Base-by-base conservation (phyloP, 2,888 invertebrate genomes). In the Galeopsomyia nigrocyanea region DNA sequence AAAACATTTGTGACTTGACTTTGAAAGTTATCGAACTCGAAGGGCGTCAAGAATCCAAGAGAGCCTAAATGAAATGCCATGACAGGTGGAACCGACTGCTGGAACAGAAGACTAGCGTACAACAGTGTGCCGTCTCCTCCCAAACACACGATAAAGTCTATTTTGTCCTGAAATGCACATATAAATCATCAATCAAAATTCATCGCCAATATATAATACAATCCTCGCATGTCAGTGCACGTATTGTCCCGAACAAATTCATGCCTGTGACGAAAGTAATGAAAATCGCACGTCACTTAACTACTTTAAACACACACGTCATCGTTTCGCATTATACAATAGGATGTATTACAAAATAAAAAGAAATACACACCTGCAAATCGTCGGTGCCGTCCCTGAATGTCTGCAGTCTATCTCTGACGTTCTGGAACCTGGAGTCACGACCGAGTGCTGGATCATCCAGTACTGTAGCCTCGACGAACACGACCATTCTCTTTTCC, bases 31-130 rank as follows among this genome's bases (percentile, higher is more conserved):
- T 95, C 94, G 88, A 97, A 96, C 85, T 95, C 95, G 87, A 98
- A 98, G 14, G 98, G 98, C 56, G 98, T 98, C 57, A 98, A 90
- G 87, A 98, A 98, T 3, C 98, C 98, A 67, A 98, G 88, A 3
- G 98, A 98, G 50, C 98, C 98, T 83, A 98, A 90, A 87, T 98
- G 97, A 88, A 98, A 98, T 71, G 98, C 97, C 97, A 98, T 97
- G 58, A 98, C 96, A 0, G 98, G 98, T 55, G 98, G 98, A 66
- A 98, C 97, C 7, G 97, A 97, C 90, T 96, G 94, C 92, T 98
- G 92, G 83, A 98, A 98, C 58, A 98, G 88, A 58, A 97, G 92
- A 82, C 97, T 97, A 66, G 98, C 98, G 84, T 98, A 97, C 14
- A 98, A 88, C 19, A 98, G 88, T 0, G 98, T 98, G n/a, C 98